Base-by-base conservation (phyloP, 2,113 vertebrate species). In the Nansenia antarctica region DNA sequence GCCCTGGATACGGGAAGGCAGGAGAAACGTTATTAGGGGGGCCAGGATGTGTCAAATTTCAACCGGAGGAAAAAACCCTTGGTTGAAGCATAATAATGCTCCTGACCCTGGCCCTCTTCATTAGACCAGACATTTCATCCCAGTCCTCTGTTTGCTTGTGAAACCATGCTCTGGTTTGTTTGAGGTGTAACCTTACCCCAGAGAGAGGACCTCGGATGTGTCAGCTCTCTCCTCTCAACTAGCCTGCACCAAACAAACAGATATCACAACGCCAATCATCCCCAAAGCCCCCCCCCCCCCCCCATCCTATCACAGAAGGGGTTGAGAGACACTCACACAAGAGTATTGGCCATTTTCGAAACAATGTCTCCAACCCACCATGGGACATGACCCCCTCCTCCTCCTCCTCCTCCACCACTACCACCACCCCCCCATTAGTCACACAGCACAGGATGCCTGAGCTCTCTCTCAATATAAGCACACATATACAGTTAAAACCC, bases 111-210 rank as follows among this genome's bases (percentile, higher is more conserved):
- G 24, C 61, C 12, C 67, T 62, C 78, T 82, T 87, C 69, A 85
- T 80, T 74, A 83, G 65, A 67, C 72, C 67, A 45, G 74, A 83
- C 75, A 72, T 62, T 72, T 72, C 8, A 39, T 22, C 62, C 83
- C 76, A n/a, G 62, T 69, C 34, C 3, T 55, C 26, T 1, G 74
- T 80, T 80, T 86, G 75, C 77, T 83, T 78, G 74, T 74, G 80
- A 76, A 35, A 20, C 53, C 78, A 67, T n/a, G 61, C 68, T 73
- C 68, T 24, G 26, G 72, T 83, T 86, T 88, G 82, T 90, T 90
- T 85, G 54, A 39, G 58, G 47, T 68, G 81, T 84, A 89, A 87
- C 42, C 42, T 27, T 24, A 87, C 62, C 63, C 81, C n/a, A 52
- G 39, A 29, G 29, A 47, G 53, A 72, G 73, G 62, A 78, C 67